Evolutionary conservation across 2,888 invertebrate genomes (phyloP).

Genomic region (Lycaena phlaeas): DNA sequence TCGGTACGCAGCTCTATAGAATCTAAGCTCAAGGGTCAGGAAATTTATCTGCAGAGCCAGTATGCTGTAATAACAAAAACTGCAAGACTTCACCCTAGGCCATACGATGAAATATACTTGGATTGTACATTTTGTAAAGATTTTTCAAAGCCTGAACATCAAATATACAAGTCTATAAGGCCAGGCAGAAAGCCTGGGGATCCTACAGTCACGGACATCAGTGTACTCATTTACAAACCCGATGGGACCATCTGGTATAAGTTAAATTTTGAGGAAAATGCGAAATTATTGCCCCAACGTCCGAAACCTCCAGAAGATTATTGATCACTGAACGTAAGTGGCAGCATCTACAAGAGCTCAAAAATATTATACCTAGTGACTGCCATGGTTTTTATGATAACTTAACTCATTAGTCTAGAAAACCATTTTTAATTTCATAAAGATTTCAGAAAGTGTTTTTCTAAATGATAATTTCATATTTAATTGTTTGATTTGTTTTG

Average conservation of each 20-base stretch:
- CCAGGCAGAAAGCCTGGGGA: conserved; percentile 15
- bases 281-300: conserved; percentile 14
- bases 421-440: too few species aligned
- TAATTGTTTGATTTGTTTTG: too few species aligned
- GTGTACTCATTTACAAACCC: conserved; percentile 13
- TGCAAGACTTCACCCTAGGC: not conserved
- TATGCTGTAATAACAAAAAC: not conserved
- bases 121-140: conserved; percentile 7
- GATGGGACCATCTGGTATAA: conserved; percentile 16
- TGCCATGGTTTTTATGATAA: not conserved
- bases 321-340: conserved; percentile 1
- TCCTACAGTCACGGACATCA: conserved; percentile 15
- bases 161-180: conserved; percentile 14
- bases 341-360: conserved; percentile 3
- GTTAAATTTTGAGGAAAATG: conserved; percentile 12
- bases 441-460: too few species aligned
- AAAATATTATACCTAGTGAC: conserved; percentile 3
- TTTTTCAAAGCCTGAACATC: conserved; percentile 15
- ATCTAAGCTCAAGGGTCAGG: not conserved
- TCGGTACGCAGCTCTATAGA: conserved; percentile 1
- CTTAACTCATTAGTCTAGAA: too few species aligned
- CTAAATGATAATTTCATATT: too few species aligned
- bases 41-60: not conserved
- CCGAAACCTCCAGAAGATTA: conserved; percentile 8
- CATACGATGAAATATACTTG: conserved; percentile 15